Base-by-base conservation (phyloP, 2,113 vertebrate species). In the Alethe diademata region DNA sequence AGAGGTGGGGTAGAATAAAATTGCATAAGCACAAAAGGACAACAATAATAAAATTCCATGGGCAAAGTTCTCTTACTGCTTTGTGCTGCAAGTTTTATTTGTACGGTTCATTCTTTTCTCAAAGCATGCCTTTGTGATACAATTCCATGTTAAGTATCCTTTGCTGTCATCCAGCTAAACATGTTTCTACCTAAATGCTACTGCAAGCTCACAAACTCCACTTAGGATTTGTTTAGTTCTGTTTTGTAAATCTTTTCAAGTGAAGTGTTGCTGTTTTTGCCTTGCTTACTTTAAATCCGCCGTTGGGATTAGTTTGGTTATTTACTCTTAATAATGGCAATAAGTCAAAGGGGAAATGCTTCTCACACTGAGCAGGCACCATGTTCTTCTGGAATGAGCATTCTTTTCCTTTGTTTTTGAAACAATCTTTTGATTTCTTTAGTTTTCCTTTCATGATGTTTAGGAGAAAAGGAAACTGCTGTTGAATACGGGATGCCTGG, bases 401-500 rank as follows among this genome's bases (percentile, higher is more conserved):
- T 94, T 95, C 87, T 90, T 96, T 96, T 97, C 95, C 94, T 96
- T 96, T 96, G 93, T 93, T 96, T 97, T 92, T 67, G 64, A 96
- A 96, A 93, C 56, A 83, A 80, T 71, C 85, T 94, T 96, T 95
- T 96, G 95, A 93, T 95, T 96, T 96, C 85, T 87, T 91, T 86
- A 67, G 54, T 78, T 96, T 95, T 94, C 75, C 85, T 96, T 97
- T 94, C 93, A 96, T 88, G 93, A 88, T 19, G 4, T 83, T 93
- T 88, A 94, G 85, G 90, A 95, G 96, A 76, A 96, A 90, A 97
- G 96, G 90, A 96, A 97, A 88, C 95, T 83, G 92, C 67, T 80
- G 64, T 93, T 93, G 85, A 70, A 71, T 70, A 93, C 4, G 51
- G 72, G 86, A 97, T 97, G 95, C 93, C 51, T 93, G 90, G 64